Evolutionary conservation across 2,113 vertebrate species (phyloP).

Genomic region (Piliocolobus tephrosceles): DNA sequence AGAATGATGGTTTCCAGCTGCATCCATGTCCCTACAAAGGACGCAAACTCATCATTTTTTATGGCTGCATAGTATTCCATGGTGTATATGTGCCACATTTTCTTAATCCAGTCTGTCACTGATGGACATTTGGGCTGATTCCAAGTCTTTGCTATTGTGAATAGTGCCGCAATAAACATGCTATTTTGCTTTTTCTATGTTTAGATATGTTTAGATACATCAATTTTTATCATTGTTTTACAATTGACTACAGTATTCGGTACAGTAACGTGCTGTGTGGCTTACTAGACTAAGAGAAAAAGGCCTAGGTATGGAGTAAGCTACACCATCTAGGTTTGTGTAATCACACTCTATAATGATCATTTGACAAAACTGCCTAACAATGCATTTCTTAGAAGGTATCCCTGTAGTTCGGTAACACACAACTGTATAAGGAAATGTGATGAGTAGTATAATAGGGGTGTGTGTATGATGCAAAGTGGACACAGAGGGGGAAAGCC

Average conservation of each 20-base stretch:
- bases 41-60: too few relatives aligned
- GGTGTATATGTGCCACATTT: too few relatives aligned
- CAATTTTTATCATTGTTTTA: background rate
- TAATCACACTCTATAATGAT: background rate
- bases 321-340: background rate
- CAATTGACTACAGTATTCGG: background rate
- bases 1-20: too few relatives aligned
- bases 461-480: background rate
- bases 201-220: background rate
- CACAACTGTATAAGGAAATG: background rate
- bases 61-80: too few relatives aligned
- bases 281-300: background rate
- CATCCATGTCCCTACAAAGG: too few relatives aligned
- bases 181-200: background rate
- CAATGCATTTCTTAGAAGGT: background rate
- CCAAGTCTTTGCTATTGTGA: too few relatives aligned
- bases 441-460: background rate
- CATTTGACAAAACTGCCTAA: background rate
- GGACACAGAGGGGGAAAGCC: too few relatives aligned
- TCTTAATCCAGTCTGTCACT: too few relatives aligned
- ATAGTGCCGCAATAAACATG: too few relatives aligned
- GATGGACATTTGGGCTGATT: too few relatives aligned
- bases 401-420: background rate
- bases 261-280: background rate
- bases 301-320: background rate